A percentile compares a stretch with the other conserved stretches of the same genome.
These are phyloP conservation scores for Puffinus mauretanicus DNA, from an alignment of 2,113 vertebrate species.

Conservation along the genomic window DNA sequence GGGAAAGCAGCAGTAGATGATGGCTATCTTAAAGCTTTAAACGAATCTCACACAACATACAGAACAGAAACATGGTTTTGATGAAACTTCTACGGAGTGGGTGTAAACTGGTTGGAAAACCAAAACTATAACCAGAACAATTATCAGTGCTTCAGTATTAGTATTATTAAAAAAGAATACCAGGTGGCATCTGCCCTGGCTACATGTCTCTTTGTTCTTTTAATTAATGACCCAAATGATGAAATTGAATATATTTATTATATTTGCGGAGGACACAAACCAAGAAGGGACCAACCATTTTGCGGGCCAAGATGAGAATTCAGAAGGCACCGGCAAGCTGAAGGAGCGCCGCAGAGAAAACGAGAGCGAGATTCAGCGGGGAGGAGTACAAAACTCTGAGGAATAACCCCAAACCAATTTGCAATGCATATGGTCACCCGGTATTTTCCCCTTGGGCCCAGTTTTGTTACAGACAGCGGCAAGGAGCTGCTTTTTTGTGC, in stretches of 20 bases:
- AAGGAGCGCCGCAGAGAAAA: too few relatives aligned
- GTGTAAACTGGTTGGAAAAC: background rate
- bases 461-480: background rate
- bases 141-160: background rate
- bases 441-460: rapidly evolving
- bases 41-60: background rate
- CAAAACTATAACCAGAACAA: background rate
- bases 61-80: background rate
- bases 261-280: background rate
- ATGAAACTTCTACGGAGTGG: background rate
- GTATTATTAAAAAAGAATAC: background rate
- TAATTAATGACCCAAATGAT: background rate
- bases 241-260: background rate
- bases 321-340: background rate
- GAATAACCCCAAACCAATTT: background rate
- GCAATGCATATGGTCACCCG: rapidly evolving
- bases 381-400: rapidly evolving
- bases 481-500: too few relatives aligned
- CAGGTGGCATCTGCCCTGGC: too few relatives aligned
- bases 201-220: background rate
- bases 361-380: rapidly evolving
- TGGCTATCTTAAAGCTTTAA: background rate
- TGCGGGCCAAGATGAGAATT: background rate
- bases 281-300: background rate
- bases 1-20: background rate